phyloP scores from a whole-genome alignment of 2,797 vertebrate genomes.

The Trichosurus vulpecula region DNA sequence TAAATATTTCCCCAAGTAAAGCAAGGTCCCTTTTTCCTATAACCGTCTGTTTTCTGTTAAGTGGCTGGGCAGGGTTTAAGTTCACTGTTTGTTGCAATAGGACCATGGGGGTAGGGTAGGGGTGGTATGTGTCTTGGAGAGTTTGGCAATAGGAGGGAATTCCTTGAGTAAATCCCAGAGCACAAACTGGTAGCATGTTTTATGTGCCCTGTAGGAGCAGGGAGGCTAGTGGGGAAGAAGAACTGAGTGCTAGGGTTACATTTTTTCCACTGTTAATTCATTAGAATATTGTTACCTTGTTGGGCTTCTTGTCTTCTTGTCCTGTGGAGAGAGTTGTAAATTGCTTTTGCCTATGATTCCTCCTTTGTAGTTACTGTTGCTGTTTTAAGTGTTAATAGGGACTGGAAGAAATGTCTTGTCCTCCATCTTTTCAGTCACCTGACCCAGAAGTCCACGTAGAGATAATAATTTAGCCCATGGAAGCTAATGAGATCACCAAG shows the following conservation, averaged over 20 bases:
- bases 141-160: neutral
- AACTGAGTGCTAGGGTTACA: neutral
- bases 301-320: neutral
- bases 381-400: neutral
- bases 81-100: neutral
- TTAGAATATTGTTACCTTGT: neutral
- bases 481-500: neutral
- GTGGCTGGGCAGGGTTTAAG: neutral
- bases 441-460: neutral
- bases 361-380: neutral
- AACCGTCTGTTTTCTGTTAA: neutral
- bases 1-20: neutral
- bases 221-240: neutral
- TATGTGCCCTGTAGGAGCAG: neutral
- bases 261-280: neutral
- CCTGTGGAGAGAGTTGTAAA: neutral
- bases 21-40: neutral
- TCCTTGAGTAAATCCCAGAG: neutral
- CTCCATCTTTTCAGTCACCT: neutral
- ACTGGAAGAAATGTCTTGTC: neutral
- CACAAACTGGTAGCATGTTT: neutral
- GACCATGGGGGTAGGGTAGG: neutral
- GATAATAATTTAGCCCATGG: neutral
- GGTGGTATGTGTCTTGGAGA: neutral
- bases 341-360: neutral